Percentiles rank a stretch among this genome's conserved stretches.
Conservation (phyloP, 2,113 vertebrate species). For the Chascanopsetta lugubris region DNA sequence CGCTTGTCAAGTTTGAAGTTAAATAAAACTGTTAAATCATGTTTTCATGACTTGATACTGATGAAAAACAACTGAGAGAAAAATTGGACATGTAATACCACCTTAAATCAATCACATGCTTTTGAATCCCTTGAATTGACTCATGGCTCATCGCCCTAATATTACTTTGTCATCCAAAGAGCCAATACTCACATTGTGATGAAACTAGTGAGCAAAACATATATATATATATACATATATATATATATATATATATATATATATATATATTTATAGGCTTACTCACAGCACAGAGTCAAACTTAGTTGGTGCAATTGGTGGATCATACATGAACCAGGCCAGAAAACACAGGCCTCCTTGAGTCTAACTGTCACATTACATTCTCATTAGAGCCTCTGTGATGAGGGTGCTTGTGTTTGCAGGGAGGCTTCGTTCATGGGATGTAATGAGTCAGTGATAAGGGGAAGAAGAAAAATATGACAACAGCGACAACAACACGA, state of each 20-base stretch:
- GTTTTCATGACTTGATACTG: too few species aligned
- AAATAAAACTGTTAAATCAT: too few species aligned
- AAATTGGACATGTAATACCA: too few species aligned
- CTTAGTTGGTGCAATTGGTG: not conserved
- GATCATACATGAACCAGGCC: slow-evolving; percentile 13
- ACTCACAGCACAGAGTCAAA: slow-evolving; percentile 11
- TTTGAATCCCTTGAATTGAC: too few species aligned
- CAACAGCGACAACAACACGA: slow-evolving; percentile 32
- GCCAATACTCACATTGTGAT: too few species aligned
- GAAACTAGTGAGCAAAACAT: not conserved
- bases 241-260: not conserved
- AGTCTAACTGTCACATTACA: slow-evolving; percentile 39
- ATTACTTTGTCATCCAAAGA: too few species aligned
- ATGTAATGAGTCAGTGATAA: slow-evolving; percentile 56
- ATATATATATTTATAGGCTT: not conserved
- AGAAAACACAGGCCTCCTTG: slow-evolving; percentile 8
- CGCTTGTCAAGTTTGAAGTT: too few species aligned
- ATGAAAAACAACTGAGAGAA: too few species aligned
- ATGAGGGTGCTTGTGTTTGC: slow-evolving; percentile 33
- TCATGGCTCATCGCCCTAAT: too few species aligned
- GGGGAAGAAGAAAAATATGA: slow-evolving; percentile 44
- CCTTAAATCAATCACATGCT: too few species aligned
- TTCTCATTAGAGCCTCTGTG: slow-evolving; percentile 38
- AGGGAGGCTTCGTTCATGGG: slow-evolving; percentile 41
- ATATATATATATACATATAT: not conserved